Evolutionary conservation across 2,797 vertebrate species (phyloP), one percentile per base, ranked within the genome.

Genomic region (Lepidocolaptes lacrymiger): DNA sequence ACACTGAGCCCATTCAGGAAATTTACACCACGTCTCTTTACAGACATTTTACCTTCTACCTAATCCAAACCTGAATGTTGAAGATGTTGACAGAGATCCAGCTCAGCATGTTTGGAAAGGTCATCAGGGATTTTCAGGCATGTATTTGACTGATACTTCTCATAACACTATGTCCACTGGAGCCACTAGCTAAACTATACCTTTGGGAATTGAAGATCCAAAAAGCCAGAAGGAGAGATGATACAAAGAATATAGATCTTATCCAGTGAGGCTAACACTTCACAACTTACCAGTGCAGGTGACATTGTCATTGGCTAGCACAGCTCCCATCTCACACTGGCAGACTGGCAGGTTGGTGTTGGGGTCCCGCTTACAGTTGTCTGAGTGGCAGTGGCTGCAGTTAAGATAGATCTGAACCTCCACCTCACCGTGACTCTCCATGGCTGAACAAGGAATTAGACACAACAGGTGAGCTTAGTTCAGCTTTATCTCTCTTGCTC

Each of bases 401-500:
- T 98, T 99, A 49, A 99, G 97, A 77, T 98, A 98, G 72, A 99
- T 98, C 97, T 98, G 97, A 97, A 99, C 99, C 94, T 98, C 98
- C 92, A 98, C 99, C 91, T 99, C 99, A 10, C 99, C 98, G 1
- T 99, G 98, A 85, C 98, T 98, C 94, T 99, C 99, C 97, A 98
- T 98, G 74, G 97, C 99, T 99, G 84, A 55, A 94, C 36, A 75
- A 94, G 67, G 91, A 97, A 88, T 28, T 76, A 89, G 34, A 94
- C 51, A 92, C 28, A 85, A 93, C 14, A 86, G 22, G 17, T 24
- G 9, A 30, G n/a, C 32, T 96, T 72, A 93, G 46, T 34, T 93
- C 49, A 36, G 24, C 54, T 82, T 92, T 83, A 61, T 7, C 49
- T 46, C 16, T 34, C 30, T 85, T 86, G 27, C 44, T 88, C 19